Evolutionary conservation across 2,797 vertebrate genomes (phyloP).

Genomic region (Sardinella longiceps): DNA sequence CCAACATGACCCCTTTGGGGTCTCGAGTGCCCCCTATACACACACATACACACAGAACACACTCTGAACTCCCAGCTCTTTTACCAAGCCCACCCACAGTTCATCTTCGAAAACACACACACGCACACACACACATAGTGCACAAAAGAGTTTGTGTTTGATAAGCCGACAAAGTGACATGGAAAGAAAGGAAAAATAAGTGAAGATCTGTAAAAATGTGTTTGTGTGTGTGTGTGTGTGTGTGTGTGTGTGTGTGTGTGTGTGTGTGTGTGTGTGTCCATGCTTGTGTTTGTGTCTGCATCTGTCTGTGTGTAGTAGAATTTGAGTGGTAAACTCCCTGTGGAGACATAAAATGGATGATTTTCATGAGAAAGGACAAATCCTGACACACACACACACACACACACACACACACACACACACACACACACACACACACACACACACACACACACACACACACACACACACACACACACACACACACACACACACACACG

Average conservation of each 20-base stretch:
- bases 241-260: no score
- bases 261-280: no score
- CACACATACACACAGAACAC: neutral
- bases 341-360: neutral
- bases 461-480: neutral
- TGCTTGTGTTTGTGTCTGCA: no score
- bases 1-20: neutral
- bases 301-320: neutral
- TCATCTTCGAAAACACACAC: neutral
- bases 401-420: neutral
- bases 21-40: neutral
- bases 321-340: constrained; percentile 47
- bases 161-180: neutral
- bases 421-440: no score
- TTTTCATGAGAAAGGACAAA: neutral
- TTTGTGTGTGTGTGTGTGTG: no score
- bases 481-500: neutral
- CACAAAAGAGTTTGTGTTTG: constrained; percentile 43
- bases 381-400: neutral
- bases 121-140: constrained; percentile 25
- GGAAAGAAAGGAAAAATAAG: no score
- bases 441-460: no score
- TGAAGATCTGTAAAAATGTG: no score
- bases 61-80: neutral
- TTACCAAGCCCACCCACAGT: neutral